Conservation (phyloP, 2,113 vertebrate species). For the Sprattus sprattus region DNA sequence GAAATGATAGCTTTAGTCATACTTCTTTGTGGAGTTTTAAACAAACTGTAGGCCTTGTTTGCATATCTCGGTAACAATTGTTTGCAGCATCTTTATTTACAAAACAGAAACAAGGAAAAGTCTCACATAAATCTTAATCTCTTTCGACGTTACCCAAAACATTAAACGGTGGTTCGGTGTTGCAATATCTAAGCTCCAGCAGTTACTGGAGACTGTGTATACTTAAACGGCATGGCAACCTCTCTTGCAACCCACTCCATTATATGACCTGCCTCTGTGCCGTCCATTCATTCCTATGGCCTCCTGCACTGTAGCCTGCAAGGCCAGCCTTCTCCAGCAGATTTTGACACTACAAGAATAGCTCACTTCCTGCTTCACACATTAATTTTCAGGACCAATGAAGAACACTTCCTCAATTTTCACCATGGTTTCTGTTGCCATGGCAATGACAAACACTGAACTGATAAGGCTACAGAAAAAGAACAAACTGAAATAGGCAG, state of each 20-base stretch:
- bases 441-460: background rate
- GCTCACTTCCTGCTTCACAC: background rate
- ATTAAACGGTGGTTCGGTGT: too few relatives aligned
- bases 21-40: background rate
- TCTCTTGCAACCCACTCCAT: too few relatives aligned
- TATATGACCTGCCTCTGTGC: background rate
- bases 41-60: background rate
- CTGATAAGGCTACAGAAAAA: background rate
- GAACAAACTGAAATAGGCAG: background rate
- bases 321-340: background rate
- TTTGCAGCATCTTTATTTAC: too few relatives aligned
- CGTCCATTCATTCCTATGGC: background rate
- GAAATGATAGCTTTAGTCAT: background rate
- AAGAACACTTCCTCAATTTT: background rate
- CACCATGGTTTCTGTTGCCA: background rate
- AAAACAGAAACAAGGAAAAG: too few relatives aligned
- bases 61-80: too few relatives aligned
- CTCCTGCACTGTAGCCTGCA: background rate
- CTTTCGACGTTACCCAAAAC: too few relatives aligned
- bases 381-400: conserved; percentile 10
- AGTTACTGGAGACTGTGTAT: too few relatives aligned
- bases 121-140: too few relatives aligned
- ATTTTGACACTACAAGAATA: background rate
- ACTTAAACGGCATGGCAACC: too few relatives aligned
- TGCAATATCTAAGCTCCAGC: too few relatives aligned